These are phyloP conservation scores for Ophioderma brevispina DNA, from an alignment of 35 echinoderm and acorn worm genomes.

Conservation along the genomic window DNA sequence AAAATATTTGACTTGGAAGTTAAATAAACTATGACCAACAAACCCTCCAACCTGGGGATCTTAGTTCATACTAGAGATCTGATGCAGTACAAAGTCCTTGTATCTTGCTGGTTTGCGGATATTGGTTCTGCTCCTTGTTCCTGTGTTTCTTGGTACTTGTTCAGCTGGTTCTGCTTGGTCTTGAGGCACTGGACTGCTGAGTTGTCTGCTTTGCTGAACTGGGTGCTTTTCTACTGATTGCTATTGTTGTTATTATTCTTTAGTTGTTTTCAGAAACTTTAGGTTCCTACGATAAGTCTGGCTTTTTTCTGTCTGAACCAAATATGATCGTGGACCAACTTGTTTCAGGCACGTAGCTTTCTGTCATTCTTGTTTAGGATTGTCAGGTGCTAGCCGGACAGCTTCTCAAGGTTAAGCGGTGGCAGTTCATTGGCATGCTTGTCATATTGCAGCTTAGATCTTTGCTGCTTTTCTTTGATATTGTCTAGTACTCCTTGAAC, in stretches of 20 bases:
- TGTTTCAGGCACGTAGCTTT: neutral
- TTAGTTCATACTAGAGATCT: no score
- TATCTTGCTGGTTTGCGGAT: no score
- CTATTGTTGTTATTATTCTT: neutral
- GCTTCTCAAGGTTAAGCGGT: neutral
- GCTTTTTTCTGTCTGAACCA: neutral
- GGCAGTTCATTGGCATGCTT: neutral
- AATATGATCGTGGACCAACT: neutral
- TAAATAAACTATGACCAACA: no score
- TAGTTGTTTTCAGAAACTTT: neutral
- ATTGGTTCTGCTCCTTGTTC: no score
- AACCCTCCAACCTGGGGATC: no score
- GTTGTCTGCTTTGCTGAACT: no score
- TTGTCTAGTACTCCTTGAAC: neutral
- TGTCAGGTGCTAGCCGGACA: neutral
- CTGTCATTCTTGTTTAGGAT: neutral
- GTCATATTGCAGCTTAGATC: conserved; percentile 1
- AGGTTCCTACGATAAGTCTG: neutral
- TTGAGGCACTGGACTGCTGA: no score
- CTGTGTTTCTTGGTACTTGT: no score
- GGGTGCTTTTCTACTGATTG: no score
- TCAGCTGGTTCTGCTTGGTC: no score
- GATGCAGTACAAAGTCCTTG: no score
- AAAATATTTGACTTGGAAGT: no score
- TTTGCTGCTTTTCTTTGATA: neutral